phyloP scores from a whole-genome alignment of 2,888 invertebrate species.

The Philopedon plagiatum region DNA sequence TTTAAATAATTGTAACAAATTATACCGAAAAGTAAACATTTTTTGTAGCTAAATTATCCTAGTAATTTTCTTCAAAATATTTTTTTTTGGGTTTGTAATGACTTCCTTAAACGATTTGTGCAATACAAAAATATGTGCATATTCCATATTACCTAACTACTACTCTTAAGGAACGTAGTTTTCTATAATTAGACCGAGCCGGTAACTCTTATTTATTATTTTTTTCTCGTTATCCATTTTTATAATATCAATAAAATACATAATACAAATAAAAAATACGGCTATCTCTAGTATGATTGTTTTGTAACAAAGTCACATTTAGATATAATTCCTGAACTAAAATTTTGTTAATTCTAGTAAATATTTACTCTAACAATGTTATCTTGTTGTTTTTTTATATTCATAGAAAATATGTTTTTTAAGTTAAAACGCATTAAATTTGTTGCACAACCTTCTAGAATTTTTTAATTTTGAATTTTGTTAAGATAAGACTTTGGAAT shows the following conservation, averaged over 20 bases:
- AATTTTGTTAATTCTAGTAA: slow-evolving; percentile 27
- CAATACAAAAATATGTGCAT: too few species aligned
- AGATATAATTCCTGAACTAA: slow-evolving; percentile 1
- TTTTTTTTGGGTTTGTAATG: too few species aligned
- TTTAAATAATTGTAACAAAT: too few species aligned
- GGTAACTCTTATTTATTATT: too few species aligned
- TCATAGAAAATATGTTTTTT: slow-evolving; percentile 40
- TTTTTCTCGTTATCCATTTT: too few species aligned
- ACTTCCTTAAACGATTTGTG: too few species aligned
- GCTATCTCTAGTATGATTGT: slow-evolving; percentile 9
- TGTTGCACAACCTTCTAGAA: slow-evolving; percentile 17
- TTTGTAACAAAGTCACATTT: slow-evolving; percentile 13
- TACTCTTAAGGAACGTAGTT: too few species aligned
- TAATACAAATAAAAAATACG: not conserved
- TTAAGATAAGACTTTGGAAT: not conserved
- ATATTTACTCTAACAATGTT: slow-evolving; percentile 42
- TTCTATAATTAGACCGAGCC: too few species aligned
- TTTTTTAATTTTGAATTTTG: not conserved
- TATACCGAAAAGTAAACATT: too few species aligned
- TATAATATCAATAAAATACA: not conserved
- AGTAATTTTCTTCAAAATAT: too few species aligned
- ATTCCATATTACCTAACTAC: too few species aligned
- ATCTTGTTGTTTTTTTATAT: slow-evolving; percentile 30
- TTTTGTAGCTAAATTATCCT: too few species aligned
- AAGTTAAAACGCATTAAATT: slow-evolving; percentile 21